Conservation (phyloP, 1,140 invertebrate species). For the Caenorhabditis remanei region DNA sequence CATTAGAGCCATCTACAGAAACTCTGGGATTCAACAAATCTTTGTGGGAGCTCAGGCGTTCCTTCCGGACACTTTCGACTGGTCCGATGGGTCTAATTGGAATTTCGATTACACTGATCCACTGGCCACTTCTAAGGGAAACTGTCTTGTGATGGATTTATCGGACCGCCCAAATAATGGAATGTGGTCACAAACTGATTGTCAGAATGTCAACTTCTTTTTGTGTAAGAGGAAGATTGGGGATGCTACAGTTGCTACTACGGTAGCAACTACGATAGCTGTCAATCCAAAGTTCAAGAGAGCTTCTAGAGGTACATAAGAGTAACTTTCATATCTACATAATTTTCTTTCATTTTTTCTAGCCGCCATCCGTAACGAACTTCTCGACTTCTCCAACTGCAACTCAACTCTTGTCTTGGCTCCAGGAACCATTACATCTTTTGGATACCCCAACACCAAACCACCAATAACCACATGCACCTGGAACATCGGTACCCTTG, state of each 20-base stretch:
- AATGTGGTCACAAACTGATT: background rate
- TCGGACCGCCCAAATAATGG: background rate
- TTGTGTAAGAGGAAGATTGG: background rate
- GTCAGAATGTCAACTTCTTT: background rate
- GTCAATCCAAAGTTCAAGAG: background rate
- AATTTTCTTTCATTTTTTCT: background rate
- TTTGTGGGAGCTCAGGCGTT: background rate
- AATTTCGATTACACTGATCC: background rate
- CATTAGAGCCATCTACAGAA: background rate
- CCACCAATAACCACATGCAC: background rate
- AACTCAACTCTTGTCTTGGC: conserved; percentile 3
- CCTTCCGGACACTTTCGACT: conserved; percentile 10
- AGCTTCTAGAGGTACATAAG: background rate
- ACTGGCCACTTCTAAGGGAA: background rate
- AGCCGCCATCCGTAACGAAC: background rate
- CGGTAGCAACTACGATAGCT: background rate
- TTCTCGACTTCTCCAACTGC: conserved; percentile 21
- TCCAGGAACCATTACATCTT: background rate
- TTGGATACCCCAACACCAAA: background rate
- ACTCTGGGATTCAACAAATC: background rate
- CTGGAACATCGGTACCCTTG: background rate
- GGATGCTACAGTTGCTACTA: background rate
- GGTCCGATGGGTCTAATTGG: conserved; percentile 1
- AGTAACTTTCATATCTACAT: too few species aligned
- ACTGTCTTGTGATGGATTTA: background rate